A percentile compares a stretch with the other conserved stretches of the same genome.
phyloP scores from a whole-genome alignment of 1,140 invertebrate species.

The Penaeus vannamei region DNA sequence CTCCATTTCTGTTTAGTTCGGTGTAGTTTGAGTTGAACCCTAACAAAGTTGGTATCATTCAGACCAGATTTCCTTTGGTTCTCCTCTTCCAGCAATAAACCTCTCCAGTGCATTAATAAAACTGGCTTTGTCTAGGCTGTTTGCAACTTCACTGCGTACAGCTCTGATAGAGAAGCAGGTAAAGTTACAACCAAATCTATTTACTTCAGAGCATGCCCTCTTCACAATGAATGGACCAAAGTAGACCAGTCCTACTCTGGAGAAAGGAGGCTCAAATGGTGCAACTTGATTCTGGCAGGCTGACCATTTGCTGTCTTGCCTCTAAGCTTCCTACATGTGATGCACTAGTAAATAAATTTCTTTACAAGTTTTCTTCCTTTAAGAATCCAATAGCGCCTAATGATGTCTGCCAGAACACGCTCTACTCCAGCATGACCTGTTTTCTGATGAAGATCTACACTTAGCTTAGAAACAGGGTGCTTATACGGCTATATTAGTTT shows the following conservation, averaged over 20 bases:
- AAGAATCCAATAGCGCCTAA: background rate
- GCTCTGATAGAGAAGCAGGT: slow-evolving; percentile 13
- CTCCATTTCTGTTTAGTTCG: background rate
- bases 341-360: background rate
- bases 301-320: slow-evolving; percentile 12
- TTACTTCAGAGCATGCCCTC: background rate
- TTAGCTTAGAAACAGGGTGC: too few species aligned
- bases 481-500: background rate
- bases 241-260: slow-evolving; percentile 21
- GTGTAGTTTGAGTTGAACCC: background rate
- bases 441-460: background rate
- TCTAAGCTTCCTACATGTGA: too few species aligned
- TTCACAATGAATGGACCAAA: slow-evolving; percentile 36
- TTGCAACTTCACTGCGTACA: slow-evolving; percentile 28
- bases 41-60: slow-evolving; percentile 37
- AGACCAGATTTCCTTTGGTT: background rate
- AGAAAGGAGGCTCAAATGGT: slow-evolving; percentile 29
- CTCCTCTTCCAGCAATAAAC: background rate
- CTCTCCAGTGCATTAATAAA: slow-evolving; percentile 27
- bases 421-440: slow-evolving; percentile 15
- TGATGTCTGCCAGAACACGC: background rate
- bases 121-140: background rate
- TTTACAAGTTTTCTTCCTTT: background rate
- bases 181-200: slow-evolving; percentile 35
- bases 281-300: background rate